These are phyloP conservation scores for Trididemnum miniatum DNA, from an alignment of 23 tunicate species.

Conservation along the genomic window DNA sequence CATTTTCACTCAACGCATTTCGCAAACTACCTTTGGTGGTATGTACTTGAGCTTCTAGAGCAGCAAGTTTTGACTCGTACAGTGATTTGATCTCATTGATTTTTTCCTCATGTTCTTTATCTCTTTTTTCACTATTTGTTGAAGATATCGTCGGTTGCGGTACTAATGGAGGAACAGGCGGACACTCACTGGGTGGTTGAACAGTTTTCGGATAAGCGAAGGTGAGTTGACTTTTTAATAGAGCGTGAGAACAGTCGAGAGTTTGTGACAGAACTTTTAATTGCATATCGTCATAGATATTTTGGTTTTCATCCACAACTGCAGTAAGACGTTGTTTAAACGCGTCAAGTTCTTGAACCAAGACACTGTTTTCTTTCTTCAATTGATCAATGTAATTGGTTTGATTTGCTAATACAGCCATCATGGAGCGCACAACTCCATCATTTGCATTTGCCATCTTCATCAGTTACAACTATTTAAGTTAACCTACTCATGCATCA, in stretches of 20 bases:
- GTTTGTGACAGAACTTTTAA: conserved; percentile 42
- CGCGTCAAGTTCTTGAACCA: conserved; percentile 25
- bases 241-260: conserved; percentile 24
- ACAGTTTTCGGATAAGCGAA: background rate
- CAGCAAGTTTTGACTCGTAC: conserved; percentile 61
- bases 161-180: background rate
- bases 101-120: background rate
- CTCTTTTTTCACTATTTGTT: background rate
- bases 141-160: background rate
- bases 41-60: conserved; percentile 49
- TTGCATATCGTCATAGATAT: conserved; percentile 57
- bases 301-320: conserved; percentile 71
- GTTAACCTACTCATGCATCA: too few species aligned
- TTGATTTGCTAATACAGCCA: conserved; percentile 41
- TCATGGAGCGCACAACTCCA: background rate
- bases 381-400: conserved; percentile 61
- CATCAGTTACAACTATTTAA: too few species aligned
- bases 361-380: conserved; percentile 47
- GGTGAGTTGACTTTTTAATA: background rate
- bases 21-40: conserved; percentile 28
- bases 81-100: conserved; percentile 35
- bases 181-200: background rate
- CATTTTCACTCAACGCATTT: conserved; percentile 27
- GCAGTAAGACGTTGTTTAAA: conserved; percentile 38
- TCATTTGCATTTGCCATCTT: too few species aligned